Conservation (phyloP, 1,140 invertebrate species). For the Rhopalosiphum maidis region DNA sequence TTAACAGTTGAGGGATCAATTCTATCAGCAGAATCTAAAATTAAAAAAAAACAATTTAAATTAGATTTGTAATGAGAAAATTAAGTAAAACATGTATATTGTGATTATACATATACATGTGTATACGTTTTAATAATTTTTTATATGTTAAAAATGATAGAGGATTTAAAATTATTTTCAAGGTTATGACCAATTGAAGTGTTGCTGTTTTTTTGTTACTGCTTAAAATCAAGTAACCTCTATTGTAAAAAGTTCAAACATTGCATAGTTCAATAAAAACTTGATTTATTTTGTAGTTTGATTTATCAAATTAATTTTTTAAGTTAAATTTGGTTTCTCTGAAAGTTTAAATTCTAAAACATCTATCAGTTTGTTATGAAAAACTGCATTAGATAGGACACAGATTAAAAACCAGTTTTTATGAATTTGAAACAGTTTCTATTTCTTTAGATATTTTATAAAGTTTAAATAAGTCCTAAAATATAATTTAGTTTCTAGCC, state of each 20-base stretch:
- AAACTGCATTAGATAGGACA: not conserved
- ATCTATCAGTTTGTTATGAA: too few relatives aligned
- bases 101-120: not conserved
- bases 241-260: not conserved
- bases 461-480: not conserved
- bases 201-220: too few relatives aligned
- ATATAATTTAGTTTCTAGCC: not conserved
- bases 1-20: constrained; percentile 58
- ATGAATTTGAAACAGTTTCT: too few relatives aligned
- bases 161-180: not conserved
- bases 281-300: too few relatives aligned
- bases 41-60: not conserved
- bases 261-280: not conserved
- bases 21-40: constrained; percentile 60
- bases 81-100: not conserved
- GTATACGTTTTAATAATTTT: not conserved
- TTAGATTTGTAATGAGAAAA: not conserved
- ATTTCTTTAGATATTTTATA: not conserved
- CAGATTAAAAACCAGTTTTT: too few relatives aligned
- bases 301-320: not conserved
- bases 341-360: not conserved
- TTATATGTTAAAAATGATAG: not conserved
- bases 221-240: not conserved
- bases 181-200: too few relatives aligned
- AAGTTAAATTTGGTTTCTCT: not conserved